Conservation (phyloP, 2,113 vertebrate species). For the Aramus guarauna region DNA sequence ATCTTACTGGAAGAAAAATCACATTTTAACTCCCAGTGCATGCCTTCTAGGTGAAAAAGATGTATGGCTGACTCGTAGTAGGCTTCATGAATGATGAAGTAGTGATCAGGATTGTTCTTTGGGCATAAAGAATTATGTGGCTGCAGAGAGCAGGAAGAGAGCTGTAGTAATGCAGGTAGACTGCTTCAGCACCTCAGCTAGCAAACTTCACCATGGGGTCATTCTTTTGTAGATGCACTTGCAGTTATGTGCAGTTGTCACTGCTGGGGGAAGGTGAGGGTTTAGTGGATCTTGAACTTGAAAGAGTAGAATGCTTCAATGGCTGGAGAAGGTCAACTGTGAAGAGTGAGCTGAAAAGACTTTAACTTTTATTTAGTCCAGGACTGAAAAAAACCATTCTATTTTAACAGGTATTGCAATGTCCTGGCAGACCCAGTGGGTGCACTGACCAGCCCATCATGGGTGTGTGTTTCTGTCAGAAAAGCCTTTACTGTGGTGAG, state of each 20-base stretch:
- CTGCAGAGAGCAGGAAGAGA: not conserved
- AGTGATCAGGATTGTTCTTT: not conserved
- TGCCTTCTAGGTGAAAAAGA: not conserved
- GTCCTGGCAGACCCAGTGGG: not conserved
- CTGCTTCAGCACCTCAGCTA: not conserved
- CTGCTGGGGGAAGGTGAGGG: not conserved
- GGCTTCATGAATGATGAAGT: not conserved
- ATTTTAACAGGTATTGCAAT: not conserved
- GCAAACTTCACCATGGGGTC: not conserved
- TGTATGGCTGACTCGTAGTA: not conserved
- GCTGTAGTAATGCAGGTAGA: not conserved
- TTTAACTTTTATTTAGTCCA: not conserved
- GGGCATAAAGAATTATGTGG: not conserved
- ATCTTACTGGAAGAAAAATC: not conserved
- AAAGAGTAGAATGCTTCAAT: not conserved
- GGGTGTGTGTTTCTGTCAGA: not conserved
- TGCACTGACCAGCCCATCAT: not conserved
- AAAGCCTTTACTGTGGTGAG: not conserved
- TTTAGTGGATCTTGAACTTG: not conserved
- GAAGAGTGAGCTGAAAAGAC: not conserved
- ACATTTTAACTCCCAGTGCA: not conserved
- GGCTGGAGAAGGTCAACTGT: not conserved
- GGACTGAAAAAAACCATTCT: not conserved
- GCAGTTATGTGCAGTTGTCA: rapidly evolving
- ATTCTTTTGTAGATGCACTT: not conserved